Evolutionary conservation across 2,888 invertebrate genomes (phyloP), one percentile per base, ranked within the genome.

Genomic region (Agrypnus murinus): DNA sequence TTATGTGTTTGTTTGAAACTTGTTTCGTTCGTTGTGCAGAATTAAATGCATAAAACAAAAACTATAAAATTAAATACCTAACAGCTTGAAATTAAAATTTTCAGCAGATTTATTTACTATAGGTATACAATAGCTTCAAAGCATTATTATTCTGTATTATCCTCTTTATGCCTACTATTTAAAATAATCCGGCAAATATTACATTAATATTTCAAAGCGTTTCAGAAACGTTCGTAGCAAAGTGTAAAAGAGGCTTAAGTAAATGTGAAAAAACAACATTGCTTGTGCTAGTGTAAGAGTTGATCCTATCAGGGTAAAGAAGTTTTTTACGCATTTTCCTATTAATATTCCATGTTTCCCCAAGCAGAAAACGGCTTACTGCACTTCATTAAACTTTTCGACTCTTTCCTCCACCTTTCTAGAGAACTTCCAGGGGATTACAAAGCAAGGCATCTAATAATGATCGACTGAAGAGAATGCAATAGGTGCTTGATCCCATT

Each of bases 401-500:
- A 43, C 32, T 59, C 59, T 59, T 59, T n/a, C 31, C 25, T 9
- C 43, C 53, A 14, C 25, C 25, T 25, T 25, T 25, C 25, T 25
- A 25, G 8, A 10, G 25, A 45, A 48, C 10, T 50, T 38, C 38
- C 38, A 25, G 3, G 25, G 32, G 2, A 50, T 38, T 50, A 63
- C 48, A 63, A 32, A 50, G 48, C 36, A 40, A 57, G 53, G 45
- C 40, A 48, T 65, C 53, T 48, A 65, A 63, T 68, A 68, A 68
- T 40, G 53, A 38, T 14, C 31, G 45, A 62, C 65, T 58, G 45
- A 63, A 57, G 45, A 62, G 65, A 72, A 69, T 65, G 69, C 66
- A 60, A 69, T 65, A 65, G 50, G 55, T 57, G 62, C 46, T 48
- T 62, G 60, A 69, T 70, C 59, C 58, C 58, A 64, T 70, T 70